These are phyloP conservation scores for Drosophila subobscura DNA, from an alignment of 1,140 invertebrate genomes.

Conservation along the genomic window DNA sequence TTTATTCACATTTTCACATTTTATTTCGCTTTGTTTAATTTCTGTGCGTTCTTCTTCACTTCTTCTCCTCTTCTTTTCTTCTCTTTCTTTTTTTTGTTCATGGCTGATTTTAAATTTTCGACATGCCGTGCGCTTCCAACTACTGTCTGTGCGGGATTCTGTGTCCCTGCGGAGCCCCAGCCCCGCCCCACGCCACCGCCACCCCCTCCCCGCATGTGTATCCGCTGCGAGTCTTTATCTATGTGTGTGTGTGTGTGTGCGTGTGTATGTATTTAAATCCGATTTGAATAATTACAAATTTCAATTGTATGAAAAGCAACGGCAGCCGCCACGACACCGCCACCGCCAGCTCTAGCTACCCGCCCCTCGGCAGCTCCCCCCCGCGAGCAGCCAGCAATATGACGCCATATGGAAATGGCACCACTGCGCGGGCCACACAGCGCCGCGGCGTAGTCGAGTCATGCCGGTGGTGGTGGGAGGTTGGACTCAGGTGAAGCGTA, in stretches of 20 bases:
- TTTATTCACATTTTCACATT: slow-evolving; percentile 7
- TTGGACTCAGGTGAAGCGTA: neutral
- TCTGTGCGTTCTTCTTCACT: slow-evolving; percentile 17
- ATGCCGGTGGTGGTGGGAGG: neutral
- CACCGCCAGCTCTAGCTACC: too few relatives aligned
- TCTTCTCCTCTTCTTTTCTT: slow-evolving; percentile 8
- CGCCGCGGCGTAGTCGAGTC: neutral
- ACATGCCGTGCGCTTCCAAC: slow-evolving; percentile 6
- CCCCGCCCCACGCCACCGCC: too few relatives aligned
- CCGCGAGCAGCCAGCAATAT: slow-evolving; percentile 60
- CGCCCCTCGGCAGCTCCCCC: too few relatives aligned
- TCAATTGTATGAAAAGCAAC: slow-evolving; percentile 76
- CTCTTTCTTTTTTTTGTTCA: slow-evolving; percentile 5
- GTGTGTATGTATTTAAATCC: slow-evolving; percentile 75
- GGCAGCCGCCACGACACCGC: slow-evolving; percentile 27
- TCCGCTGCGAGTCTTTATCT: slow-evolving; percentile 14
- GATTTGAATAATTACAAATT: slow-evolving; percentile 82
- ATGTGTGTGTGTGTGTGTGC: slow-evolving; percentile 8
- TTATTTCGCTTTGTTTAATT: slow-evolving; percentile 46
- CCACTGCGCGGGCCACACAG: slow-evolving; percentile 13
- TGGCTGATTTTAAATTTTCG: slow-evolving; percentile 54
- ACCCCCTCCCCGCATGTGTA: slow-evolving; percentile 32
- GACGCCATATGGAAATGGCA: slow-evolving; percentile 79
- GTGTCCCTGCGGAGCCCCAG: too few relatives aligned
- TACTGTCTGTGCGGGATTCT: too few relatives aligned